A percentile compares a stretch with the other conserved stretches of the same genome.
Evolutionary conservation across 2,888 invertebrate species (phyloP).

Genomic region (Drosophila neonasuta): DNA sequence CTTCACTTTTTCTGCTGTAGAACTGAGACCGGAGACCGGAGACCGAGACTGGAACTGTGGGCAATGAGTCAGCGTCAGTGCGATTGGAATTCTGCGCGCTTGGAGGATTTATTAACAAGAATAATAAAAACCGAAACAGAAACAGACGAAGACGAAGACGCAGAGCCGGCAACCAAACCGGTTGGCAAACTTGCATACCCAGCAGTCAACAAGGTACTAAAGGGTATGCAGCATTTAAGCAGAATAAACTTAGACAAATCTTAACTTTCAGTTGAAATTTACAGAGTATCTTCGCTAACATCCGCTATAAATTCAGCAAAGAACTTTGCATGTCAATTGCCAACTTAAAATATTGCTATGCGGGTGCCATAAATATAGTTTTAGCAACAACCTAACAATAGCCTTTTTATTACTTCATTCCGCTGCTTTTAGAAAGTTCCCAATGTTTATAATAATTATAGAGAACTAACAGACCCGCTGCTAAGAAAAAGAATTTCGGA

Average conservation of each 20-base stretch:
- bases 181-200: conserved; percentile 49
- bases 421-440: neutral
- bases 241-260: too few relatives aligned
- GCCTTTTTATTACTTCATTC: neutral
- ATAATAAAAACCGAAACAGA: conserved; percentile 65
- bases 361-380: conserved; percentile 8
- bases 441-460: neutral
- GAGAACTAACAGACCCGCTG: too few relatives aligned
- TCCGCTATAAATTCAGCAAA: neutral
- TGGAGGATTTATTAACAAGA: conserved; percentile 79
- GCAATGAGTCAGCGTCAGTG: conserved; percentile 63
- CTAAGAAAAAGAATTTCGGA: too few relatives aligned
- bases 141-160: conserved; percentile 46
- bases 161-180: conserved; percentile 52
- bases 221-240: conserved; percentile 4
- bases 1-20: conserved; percentile 65
- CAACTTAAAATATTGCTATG: neutral
- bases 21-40: conserved; percentile 17
- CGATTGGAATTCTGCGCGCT: conserved; percentile 77
- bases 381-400: neutral
- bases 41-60: conserved; percentile 33
- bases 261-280: neutral
- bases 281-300: neutral
- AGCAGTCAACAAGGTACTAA: neutral
- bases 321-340: neutral